Evolutionary conservation across 2,797 vertebrate genomes (phyloP).

Genomic region (Bovichtus variegatus): DNA sequence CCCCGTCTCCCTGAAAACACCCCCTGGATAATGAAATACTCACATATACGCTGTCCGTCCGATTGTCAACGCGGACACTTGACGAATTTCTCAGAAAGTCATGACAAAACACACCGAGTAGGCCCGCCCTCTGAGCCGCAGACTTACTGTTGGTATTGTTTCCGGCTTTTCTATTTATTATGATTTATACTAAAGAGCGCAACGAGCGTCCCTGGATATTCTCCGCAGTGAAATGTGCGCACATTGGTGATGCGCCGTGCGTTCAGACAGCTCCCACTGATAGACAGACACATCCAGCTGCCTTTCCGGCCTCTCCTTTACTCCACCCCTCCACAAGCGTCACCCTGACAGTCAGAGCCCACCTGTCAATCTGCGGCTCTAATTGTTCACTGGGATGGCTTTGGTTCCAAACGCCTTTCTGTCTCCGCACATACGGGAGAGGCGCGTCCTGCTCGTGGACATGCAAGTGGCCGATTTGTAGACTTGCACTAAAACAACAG

Average conservation of each 20-base stretch:
- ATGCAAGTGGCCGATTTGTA: slow-evolving; percentile 14
- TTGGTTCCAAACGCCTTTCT: slow-evolving; percentile 64
- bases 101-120: slow-evolving; percentile 21
- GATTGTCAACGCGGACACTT: slow-evolving; percentile 81
- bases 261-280: slow-evolving; percentile 99
- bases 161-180: slow-evolving; percentile 51
- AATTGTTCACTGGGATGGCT: slow-evolving; percentile 91
- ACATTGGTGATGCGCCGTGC: slow-evolving; percentile 92
- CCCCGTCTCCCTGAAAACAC: slow-evolving; percentile 66
- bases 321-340: slow-evolving; percentile 98
- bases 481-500: slow-evolving; percentile 28
- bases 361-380: slow-evolving; percentile 97
- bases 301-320: slow-evolving; percentile 95
- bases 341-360: slow-evolving; percentile 99
- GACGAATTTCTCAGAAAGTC: slow-evolving; percentile 76
- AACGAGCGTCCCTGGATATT: slow-evolving; percentile 79
- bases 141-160: slow-evolving; percentile 18
- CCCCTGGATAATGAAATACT: slow-evolving; percentile 70
- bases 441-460: slow-evolving; percentile 38
- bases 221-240: slow-evolving; percentile 91
- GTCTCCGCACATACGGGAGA: slow-evolving; percentile 8
- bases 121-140: slow-evolving; percentile 46
- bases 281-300: slow-evolving; percentile 99
- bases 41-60: slow-evolving; percentile 73
- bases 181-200: slow-evolving; percentile 88